phyloP scores from a whole-genome alignment of 2,797 vertebrate genomes.

The Myotis daubentonii region DNA sequence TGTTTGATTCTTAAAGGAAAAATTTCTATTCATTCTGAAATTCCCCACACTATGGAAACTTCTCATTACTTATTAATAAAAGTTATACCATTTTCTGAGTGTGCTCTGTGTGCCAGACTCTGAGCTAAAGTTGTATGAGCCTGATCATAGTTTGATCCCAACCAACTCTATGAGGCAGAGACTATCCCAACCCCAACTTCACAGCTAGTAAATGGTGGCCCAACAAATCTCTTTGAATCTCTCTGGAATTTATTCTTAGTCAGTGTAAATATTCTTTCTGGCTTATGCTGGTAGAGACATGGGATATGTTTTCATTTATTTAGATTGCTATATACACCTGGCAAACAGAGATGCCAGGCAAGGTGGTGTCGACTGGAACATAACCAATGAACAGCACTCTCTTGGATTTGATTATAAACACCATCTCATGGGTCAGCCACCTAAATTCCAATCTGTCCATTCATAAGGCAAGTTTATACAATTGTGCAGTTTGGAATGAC shows the following conservation, averaged over 20 bases:
- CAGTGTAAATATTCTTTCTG: not conserved
- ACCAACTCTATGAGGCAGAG: not conserved
- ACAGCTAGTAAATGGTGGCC: not conserved
- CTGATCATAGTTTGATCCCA: not conserved
- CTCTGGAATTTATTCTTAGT: conserved; percentile 17
- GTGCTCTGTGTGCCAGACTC: not conserved
- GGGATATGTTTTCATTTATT: not conserved
- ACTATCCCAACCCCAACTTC: not conserved
- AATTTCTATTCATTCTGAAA: conserved; percentile 14
- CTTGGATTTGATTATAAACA: not conserved
- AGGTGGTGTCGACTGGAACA: not conserved
- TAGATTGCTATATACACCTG: not conserved
- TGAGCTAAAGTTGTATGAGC: not conserved
- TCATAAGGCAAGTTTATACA: conserved; percentile 23
- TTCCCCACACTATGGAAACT: not conserved
- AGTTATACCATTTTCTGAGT: conserved; percentile 14
- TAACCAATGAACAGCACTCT: not conserved
- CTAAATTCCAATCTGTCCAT: conserved; percentile 16
- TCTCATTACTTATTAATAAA: not conserved
- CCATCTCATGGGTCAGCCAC: not conserved
- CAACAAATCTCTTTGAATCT: conserved; percentile 38
- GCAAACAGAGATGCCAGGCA: not conserved
- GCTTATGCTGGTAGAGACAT: not conserved
- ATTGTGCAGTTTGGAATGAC: not conserved
- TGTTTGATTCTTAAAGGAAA: not conserved